Conservation (phyloP, 2,888 invertebrate genomes). For the Eucera pruinosa region DNA sequence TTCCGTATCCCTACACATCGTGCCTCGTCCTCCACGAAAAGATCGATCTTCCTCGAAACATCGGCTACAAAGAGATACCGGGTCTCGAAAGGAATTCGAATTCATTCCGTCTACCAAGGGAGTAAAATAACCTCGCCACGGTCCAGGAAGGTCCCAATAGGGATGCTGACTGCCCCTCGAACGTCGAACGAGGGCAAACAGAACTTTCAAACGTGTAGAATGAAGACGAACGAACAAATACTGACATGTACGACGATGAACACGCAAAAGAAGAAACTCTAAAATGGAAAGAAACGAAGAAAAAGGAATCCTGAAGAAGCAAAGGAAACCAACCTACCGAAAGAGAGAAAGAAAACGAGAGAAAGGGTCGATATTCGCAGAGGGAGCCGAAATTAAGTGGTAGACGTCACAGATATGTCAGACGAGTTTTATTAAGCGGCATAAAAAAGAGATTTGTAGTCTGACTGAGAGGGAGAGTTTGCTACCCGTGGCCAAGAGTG, state of each 20-base stretch:
- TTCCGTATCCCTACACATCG: not conserved
- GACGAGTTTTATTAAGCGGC: constrained; percentile 84
- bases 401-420: constrained; percentile 84
- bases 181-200: not conserved
- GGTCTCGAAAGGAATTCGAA: constrained; percentile 62
- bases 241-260: constrained; percentile 4
- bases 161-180: constrained; percentile 5
- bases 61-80: constrained; percentile 50
- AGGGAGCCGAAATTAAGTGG: constrained; percentile 82
- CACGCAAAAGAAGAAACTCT: not conserved
- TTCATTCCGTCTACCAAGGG: constrained; percentile 46
- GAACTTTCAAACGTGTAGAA: not conserved
- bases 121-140: constrained; percentile 35
- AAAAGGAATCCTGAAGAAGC: not conserved
- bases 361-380: not conserved
- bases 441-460: constrained; percentile 84
- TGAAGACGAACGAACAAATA: constrained; percentile 7
- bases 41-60: constrained; percentile 38
- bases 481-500: constrained; percentile 49
- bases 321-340: not conserved
- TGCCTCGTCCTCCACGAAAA: not conserved
- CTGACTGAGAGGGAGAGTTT: constrained; percentile 64
- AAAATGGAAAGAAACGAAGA: not conserved
- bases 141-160: constrained; percentile 39
- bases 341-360: no score